phyloP scores from a whole-genome alignment of 2,113 vertebrate species.

The Phocoena sinus region DNA sequence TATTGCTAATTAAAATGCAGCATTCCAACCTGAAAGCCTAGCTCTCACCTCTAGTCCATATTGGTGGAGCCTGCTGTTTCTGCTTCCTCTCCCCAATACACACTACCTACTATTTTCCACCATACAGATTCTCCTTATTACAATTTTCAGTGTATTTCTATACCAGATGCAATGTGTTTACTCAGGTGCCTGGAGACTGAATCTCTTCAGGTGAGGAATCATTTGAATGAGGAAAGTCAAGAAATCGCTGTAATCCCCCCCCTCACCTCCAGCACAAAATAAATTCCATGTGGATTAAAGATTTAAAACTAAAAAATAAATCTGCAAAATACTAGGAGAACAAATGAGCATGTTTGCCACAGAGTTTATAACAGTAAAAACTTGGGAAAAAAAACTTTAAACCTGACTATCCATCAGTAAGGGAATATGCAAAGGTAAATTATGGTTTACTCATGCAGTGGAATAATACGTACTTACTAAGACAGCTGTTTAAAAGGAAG shows the following conservation, averaged over 20 bases:
- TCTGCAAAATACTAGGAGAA: background rate
- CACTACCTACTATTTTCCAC: background rate
- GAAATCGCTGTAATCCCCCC: constrained; percentile 35
- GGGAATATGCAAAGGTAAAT: background rate
- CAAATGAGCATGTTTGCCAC: background rate
- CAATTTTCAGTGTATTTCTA: constrained; percentile 30
- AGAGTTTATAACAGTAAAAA: background rate
- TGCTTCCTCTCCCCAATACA: background rate
- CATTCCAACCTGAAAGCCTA: background rate
- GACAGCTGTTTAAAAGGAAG: background rate
- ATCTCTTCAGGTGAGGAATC: constrained; percentile 60
- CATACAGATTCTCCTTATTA: background rate
- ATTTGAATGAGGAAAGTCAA: constrained; percentile 47
- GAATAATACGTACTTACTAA: background rate
- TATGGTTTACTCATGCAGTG: background rate
- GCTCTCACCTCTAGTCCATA: background rate
- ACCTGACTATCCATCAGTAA: background rate
- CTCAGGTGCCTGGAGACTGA: constrained; percentile 30
- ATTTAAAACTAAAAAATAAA: constrained; percentile 39
- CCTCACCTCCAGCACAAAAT: constrained; percentile 25
- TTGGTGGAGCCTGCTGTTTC: background rate
- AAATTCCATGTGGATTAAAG: constrained; percentile 49
- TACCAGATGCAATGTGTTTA: constrained; percentile 41
- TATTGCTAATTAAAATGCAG: constrained; percentile 63
- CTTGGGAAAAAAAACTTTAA: background rate